Evolutionary conservation across 2,888 invertebrate genomes (phyloP), one percentile per base, ranked within the genome.

Genomic region (Limnephilus marmoratus): DNA sequence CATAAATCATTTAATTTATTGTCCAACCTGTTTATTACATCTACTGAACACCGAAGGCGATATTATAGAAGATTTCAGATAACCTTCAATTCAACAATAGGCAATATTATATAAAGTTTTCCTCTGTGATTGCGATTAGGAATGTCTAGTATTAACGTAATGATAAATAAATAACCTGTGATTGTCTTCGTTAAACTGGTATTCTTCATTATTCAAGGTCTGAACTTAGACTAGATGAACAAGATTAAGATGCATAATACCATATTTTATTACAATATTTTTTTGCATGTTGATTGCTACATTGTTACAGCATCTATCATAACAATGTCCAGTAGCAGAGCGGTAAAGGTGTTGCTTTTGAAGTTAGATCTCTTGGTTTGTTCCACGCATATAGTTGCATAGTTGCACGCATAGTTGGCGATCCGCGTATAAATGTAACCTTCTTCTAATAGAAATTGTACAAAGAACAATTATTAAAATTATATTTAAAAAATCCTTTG

Each of bases 321-420:
- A 24, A 24, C 5, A 68, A 24, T 9, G 24, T n/a, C 68, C 68
- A 18, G 53, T 68, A 24, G 68, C 68, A 18, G 68, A 68, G 68
- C 0, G 7, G 24, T 24, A 68, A 68, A 68, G 7, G 68, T 0
- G 9, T 68, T 68, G 68, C 5, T 68, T 53, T 68, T 68, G n/a
- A n/a, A 11, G 9, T 68, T 24, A 24, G 68, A 24, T 18, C 68
- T 68, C 24, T 68, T 24, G 18, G 24, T 68, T 68, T 5, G 31
- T 18, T 18, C 5, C 68, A 18, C 0, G 0, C 18, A 5, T 18
- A 1, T 3, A n/a, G n/a, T n/a, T n/a, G n/a, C n/a, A n/a, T n/a
- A n/a, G n/a, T n/a, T n/a, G n/a, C n/a, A n/a, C n/a, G n/a, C n/a
- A n/a, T n/a, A n/a, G n/a, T n/a, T n/a, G n/a, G n/a, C n/a, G n/a